Conservation (phyloP, 1,140 invertebrate species). For the Oncopodura yosiiana region DNA sequence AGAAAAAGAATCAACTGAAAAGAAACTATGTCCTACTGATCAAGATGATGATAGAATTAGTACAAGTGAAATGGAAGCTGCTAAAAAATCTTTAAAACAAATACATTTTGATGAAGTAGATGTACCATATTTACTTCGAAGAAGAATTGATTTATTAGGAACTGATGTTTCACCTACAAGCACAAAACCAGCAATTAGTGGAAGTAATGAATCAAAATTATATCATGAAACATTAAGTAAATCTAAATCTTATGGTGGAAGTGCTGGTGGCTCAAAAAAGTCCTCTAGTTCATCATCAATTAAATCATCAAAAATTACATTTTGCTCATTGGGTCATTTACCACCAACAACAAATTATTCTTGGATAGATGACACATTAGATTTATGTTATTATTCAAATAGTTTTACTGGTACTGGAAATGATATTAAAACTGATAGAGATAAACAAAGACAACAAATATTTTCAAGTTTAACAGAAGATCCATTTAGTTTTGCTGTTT, state of each 20-base stretch:
- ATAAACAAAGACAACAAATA: no score
- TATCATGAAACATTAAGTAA: constrained; percentile 23
- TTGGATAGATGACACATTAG: constrained; percentile 24
- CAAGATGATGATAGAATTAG: neutral
- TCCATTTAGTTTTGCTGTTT: constrained; percentile 7
- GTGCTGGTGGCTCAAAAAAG: neutral
- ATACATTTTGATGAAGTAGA: constrained; percentile 27
- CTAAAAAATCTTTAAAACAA: neutral
- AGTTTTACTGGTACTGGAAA: no score
- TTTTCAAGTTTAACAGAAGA: constrained; percentile 3
- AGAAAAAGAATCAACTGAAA: neutral
- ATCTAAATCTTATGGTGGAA: constrained; percentile 26
- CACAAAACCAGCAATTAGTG: neutral
- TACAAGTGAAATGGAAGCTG: neutral
- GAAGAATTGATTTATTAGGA: constrained; percentile 22
- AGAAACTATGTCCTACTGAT: neutral
- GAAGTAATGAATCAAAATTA: neutral
- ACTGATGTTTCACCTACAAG: neutral
- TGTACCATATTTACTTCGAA: constrained; percentile 28
- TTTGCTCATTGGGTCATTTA: constrained; percentile 22
- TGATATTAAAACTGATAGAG: no score
- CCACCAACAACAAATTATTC: constrained; percentile 19
- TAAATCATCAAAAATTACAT: constrained; percentile 3
- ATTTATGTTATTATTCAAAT: constrained; percentile 1
- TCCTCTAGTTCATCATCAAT: no score